Percentiles rank a stretch among this genome's conserved stretches.
Conservation (phyloP, 2,797 vertebrate genomes). For the Pyrocephalus nanus region DNA sequence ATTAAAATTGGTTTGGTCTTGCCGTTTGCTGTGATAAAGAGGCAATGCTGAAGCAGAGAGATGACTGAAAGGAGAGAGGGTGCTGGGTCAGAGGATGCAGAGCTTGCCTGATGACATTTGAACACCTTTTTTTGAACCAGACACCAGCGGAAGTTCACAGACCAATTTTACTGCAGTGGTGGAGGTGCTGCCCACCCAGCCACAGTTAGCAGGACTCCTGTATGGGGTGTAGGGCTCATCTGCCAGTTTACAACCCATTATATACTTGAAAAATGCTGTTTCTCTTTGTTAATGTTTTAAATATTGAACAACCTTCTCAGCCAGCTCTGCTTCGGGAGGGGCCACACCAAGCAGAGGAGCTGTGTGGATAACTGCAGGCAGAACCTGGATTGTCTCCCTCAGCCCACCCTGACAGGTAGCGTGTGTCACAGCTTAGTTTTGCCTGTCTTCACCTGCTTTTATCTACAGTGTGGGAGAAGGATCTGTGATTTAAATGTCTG, state of each 20-base stretch:
- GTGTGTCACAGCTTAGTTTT: not conserved
- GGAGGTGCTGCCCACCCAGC: not conserved
- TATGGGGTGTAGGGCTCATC: not conserved
- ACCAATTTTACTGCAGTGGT: not conserved
- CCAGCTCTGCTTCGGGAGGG: not conserved
- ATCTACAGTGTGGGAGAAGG: not conserved
- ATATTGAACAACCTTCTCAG: not conserved
- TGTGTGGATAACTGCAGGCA: not conserved
- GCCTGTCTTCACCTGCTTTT: not conserved
- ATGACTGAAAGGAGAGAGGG: not conserved
- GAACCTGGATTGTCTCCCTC: not conserved
- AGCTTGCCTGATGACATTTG: not conserved
- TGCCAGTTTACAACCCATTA: not conserved
- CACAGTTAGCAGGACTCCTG: not conserved
- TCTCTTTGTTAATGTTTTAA: not conserved
- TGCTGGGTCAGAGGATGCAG: not conserved
- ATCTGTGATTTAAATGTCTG: conserved; percentile 43
- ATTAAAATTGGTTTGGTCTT: not conserved
- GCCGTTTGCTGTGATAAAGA: not conserved
- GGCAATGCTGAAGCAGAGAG: not conserved
- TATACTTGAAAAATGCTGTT: not conserved
- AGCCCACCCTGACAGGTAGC: not conserved
- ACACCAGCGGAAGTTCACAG: not conserved
- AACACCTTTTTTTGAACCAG: not conserved
- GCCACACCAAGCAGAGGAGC: fast-evolving